Conservation (phyloP, 2,113 vertebrate species). For the Podarcis raffonei region DNA sequence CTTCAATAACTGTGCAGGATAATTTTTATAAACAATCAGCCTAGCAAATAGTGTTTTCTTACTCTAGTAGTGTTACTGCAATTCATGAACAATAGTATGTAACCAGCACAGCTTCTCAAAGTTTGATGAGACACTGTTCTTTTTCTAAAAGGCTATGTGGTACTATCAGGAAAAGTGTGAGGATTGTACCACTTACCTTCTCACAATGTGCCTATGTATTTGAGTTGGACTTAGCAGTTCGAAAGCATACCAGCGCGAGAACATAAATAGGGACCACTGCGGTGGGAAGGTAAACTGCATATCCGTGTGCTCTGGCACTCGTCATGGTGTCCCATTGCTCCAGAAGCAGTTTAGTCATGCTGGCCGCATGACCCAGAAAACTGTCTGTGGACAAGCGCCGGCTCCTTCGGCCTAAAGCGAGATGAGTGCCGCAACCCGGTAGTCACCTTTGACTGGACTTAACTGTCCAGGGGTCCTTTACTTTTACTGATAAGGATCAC, state of each 20-base stretch:
- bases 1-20: not conserved
- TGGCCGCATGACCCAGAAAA: too few species aligned
- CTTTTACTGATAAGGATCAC: not conserved
- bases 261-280: too few species aligned
- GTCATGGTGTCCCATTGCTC: too few species aligned
- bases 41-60: slow-evolving; percentile 25
- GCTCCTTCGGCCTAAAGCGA: too few species aligned
- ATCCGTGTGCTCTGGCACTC: too few species aligned
- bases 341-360: too few species aligned
- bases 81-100: not conserved
- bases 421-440: too few species aligned
- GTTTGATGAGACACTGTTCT: not conserved
- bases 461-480: too few species aligned
- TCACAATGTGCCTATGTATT: not conserved
- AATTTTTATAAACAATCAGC: not conserved
- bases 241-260: too few species aligned
- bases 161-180: not conserved
- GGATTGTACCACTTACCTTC: not conserved
- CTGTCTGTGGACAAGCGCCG: too few species aligned
- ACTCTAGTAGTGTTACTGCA: not conserved
- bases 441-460: too few species aligned
- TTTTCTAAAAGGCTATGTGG: not conserved
- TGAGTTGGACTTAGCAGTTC: not conserved
- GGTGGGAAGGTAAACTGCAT: too few species aligned
- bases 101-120: slow-evolving; percentile 37